Conservation (phyloP, 2,797 vertebrate species). For the Tauraco hartlaubi region DNA sequence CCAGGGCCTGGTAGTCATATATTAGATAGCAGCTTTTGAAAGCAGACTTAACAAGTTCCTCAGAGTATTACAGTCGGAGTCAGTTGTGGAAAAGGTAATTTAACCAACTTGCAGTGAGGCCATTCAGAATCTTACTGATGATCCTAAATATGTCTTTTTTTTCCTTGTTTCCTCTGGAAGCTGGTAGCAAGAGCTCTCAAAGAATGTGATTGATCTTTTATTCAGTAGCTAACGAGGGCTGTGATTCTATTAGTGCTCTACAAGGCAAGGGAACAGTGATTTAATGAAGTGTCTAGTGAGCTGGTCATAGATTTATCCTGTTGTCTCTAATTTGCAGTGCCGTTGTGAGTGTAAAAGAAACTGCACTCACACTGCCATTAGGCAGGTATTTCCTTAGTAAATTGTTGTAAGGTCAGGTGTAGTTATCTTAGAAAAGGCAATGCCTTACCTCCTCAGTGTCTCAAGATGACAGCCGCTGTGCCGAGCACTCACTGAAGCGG, state of each 20-base stretch:
- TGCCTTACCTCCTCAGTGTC: constrained; percentile 76
- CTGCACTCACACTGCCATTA: constrained; percentile 80
- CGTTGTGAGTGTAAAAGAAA: constrained; percentile 72
- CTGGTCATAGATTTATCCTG: constrained; percentile 88
- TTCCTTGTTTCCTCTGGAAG: constrained; percentile 86
- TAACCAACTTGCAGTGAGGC: constrained; percentile 89
- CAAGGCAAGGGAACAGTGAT: constrained; percentile 90
- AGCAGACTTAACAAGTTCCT: constrained; percentile 97
- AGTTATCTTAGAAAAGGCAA: constrained; percentile 81
- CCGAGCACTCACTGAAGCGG: constrained; percentile 82
- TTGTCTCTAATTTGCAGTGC: constrained; percentile 85
- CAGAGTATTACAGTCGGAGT: constrained; percentile 89
- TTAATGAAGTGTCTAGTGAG: constrained; percentile 98
- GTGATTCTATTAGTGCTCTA: constrained; percentile 91
- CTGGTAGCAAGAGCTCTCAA: constrained; percentile 86
- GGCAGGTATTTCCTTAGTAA: constrained; percentile 87
- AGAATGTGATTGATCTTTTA: constrained; percentile 94
- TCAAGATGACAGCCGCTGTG: constrained; percentile 85
- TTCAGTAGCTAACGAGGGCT: constrained; percentile 95
- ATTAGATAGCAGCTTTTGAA: constrained; percentile 88
- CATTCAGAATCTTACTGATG: constrained; percentile 88
- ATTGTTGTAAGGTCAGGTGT: constrained; percentile 91
- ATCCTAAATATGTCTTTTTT: constrained; percentile 85
- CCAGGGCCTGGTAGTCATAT: constrained; percentile 90
- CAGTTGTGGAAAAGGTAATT: constrained; percentile 89